Evolutionary conservation across 2,888 invertebrate genomes (phyloP), one percentile per base, ranked within the genome.

Genomic region (Mellilla xanthometata): DNA sequence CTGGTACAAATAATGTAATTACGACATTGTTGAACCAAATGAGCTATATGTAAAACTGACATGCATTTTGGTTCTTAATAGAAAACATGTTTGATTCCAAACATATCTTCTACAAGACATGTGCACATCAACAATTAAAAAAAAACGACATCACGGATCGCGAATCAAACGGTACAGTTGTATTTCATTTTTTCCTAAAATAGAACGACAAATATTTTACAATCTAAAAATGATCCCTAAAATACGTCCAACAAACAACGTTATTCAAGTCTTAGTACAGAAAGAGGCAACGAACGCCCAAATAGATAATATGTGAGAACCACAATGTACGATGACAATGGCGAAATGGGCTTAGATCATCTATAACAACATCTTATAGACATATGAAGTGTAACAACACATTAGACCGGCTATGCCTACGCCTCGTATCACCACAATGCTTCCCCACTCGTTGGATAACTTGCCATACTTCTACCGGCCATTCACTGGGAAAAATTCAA

Each of bases 181-280:
- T 39, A 52, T 42, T 44, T 50, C 49, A 49, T 51, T 49, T 48
- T 52, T 41, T 29, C 43, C 56, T 64, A 59, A 58, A 60, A 61
- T 69, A 55, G 48, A 62, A 61, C 51, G 65, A 63, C 54, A 56
- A 64, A 63, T 59, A 52, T 59, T 55, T 55, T 53, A 48, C 53
- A 50, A 34, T 67, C 72, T 75, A 74, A 72, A 24, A 70, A 72
- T 68, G 68, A 65, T 69, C 60, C 68, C 71, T 75, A 78, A 19
- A 74, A 76, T 74, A 78, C 59, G 70, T 74, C 81, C 68, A 86
- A 84, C 81, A 81, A 76, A 81, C 81, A 82, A 83, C 79, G 61
- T 76, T 76, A 75, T 67, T 72, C 65, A 76, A 75, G 73, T 81
- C 79, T 81, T 75, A 73, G 64, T 62, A 68, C 60, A 76, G 72